Conservation (phyloP, 2,113 vertebrate genomes). For the Platysternon megacephalum region DNA sequence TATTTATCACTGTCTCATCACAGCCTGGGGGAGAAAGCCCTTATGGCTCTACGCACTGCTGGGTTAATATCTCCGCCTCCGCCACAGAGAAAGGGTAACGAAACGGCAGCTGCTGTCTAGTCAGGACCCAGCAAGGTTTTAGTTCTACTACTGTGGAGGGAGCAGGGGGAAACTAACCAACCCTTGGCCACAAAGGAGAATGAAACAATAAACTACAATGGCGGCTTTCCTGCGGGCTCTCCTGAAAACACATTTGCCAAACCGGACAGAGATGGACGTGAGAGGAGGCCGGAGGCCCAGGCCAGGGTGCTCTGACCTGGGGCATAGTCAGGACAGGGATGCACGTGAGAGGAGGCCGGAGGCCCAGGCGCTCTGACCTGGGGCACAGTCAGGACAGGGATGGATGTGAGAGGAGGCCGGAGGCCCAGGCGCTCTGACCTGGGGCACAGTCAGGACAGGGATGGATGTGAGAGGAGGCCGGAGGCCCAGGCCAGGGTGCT, state of each 20-base stretch:
- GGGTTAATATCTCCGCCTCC: not conserved
- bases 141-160: not conserved
- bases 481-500: too few species aligned
- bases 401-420: too few species aligned
- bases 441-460: too few species aligned
- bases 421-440: too few species aligned
- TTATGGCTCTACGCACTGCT: not conserved
- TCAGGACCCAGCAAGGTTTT: not conserved
- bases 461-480: too few species aligned
- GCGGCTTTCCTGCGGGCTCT: not conserved
- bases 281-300: too few species aligned
- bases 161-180: not conserved
- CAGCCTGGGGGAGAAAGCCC: not conserved
- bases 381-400: too few species aligned
- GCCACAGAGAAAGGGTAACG: accelerated
- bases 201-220: not conserved
- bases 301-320: too few species aligned
- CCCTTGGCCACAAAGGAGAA: not conserved
- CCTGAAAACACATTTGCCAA: not conserved
- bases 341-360: too few species aligned
- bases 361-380: too few species aligned
- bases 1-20: accelerated
- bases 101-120: accelerated
- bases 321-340: too few species aligned
- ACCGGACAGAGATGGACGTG: too few species aligned